phyloP scores from a whole-genome alignment of 2,113 vertebrate species.

The Poeciliopsis turrubarensis region DNA sequence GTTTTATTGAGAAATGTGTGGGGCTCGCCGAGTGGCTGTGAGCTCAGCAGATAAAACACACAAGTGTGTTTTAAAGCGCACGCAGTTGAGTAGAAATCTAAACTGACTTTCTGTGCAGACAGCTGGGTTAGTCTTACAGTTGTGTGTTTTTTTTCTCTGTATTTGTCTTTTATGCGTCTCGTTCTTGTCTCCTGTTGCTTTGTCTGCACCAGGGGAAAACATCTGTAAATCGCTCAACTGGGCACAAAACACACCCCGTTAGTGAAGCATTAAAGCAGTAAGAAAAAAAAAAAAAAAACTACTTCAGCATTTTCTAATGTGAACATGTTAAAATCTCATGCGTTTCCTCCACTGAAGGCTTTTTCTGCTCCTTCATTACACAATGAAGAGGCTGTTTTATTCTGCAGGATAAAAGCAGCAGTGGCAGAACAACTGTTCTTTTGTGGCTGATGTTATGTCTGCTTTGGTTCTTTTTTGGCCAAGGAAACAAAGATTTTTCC shows the following conservation, averaged over 20 bases:
- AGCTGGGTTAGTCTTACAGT: conserved; percentile 17
- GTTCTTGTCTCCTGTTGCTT: conserved; percentile 17
- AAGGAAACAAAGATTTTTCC: conserved; percentile 11
- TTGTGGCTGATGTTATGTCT: conserved; percentile 46
- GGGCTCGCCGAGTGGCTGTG: conserved; percentile 21
- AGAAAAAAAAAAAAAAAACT: background rate
- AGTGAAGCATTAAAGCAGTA: background rate
- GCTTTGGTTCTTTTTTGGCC: conserved; percentile 21
- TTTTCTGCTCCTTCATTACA: background rate
- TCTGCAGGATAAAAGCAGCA: background rate
- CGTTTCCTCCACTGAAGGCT: background rate
- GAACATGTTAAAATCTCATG: background rate
- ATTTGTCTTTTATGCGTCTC: background rate
- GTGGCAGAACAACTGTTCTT: background rate
- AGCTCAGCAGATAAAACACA: conserved; percentile 1
- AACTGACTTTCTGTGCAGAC: conserved; percentile 5
- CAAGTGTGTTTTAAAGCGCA: background rate
- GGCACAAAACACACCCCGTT: conserved; percentile 19
- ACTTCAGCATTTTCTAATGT: conserved; percentile 9
- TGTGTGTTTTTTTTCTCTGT: conserved; percentile 11
- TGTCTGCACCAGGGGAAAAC: conserved; percentile 24
- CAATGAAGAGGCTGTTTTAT: background rate
- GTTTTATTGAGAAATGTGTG: conserved; percentile 42
- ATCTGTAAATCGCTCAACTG: conserved; percentile 32
- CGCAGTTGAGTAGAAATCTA: background rate